Conservation (phyloP, 2,797 vertebrate genomes). For the Syngnathus rostellatus region DNA sequence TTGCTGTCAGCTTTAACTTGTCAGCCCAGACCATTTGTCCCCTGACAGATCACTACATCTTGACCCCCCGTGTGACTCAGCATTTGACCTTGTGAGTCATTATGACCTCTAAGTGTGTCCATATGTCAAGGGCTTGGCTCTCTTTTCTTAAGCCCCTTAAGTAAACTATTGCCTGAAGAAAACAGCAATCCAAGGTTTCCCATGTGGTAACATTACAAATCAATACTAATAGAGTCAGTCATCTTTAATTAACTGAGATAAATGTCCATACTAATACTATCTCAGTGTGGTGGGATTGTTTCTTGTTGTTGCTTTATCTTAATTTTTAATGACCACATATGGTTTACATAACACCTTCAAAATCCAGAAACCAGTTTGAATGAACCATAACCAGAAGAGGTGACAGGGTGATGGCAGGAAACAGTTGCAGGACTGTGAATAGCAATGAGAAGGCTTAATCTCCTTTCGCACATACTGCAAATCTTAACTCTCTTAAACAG, state of each 20-base stretch:
- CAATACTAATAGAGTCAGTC: constrained; percentile 30
- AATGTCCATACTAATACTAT: constrained; percentile 15
- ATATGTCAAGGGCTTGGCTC: constrained; percentile 37
- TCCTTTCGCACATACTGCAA: neutral
- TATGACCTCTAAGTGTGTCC: constrained; percentile 46
- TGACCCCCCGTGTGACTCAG: constrained; percentile 43
- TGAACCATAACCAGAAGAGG: neutral
- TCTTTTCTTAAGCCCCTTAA: constrained; percentile 24
- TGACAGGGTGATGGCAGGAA: constrained; percentile 38
- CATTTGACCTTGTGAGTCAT: constrained; percentile 56
- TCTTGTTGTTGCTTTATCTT: neutral
- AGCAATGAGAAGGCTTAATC: constrained; percentile 14
- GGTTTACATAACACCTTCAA: neutral
- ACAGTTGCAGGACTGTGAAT: constrained; percentile 38
- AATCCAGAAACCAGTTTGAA: neutral
- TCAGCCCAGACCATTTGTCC: constrained; percentile 13
- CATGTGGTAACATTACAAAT: constrained; percentile 25
- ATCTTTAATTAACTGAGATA: constrained; percentile 28
- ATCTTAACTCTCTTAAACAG: neutral
- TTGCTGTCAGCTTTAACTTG: constrained; percentile 23
- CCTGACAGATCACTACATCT: constrained; percentile 28
- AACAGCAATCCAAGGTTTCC: constrained; percentile 32
- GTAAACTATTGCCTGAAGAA: constrained; percentile 34
- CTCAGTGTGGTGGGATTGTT: neutral
- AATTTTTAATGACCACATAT: neutral